Conservation (phyloP, 2,888 invertebrate species). For the Cephus nigrinus region DNA sequence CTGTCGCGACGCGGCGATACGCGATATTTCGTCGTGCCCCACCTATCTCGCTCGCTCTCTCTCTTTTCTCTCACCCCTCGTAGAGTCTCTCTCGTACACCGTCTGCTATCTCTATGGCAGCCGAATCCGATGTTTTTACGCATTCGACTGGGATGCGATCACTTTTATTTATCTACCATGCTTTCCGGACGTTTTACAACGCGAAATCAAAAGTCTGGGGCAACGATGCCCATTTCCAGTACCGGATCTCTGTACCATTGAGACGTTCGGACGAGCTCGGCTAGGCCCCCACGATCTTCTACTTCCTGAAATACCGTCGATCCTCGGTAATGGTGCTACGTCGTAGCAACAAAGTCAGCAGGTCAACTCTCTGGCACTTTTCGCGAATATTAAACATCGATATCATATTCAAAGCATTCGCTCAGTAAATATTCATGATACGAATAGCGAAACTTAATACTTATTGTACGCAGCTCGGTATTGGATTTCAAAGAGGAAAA, state of each 20-base stretch:
- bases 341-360: background rate
- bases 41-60: background rate
- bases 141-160: background rate
- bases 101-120: background rate
- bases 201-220: background rate
- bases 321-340: background rate
- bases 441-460: background rate
- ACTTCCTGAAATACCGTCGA: background rate
- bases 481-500: constrained; percentile 3
- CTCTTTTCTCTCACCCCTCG: background rate
- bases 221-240: background rate
- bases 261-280: background rate
- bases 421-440: background rate
- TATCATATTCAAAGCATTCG: constrained; percentile 2
- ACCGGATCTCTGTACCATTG: background rate
- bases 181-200: background rate
- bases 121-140: background rate
- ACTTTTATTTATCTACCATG: background rate
- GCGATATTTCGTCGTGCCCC: background rate
- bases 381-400: constrained; percentile 1
- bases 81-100: background rate
- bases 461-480: background rate
- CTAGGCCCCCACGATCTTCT: background rate
- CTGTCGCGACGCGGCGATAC: background rate
- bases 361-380: background rate